phyloP scores from a whole-genome alignment of 2,113 vertebrate species.

The Microcebus jonahi region DNA sequence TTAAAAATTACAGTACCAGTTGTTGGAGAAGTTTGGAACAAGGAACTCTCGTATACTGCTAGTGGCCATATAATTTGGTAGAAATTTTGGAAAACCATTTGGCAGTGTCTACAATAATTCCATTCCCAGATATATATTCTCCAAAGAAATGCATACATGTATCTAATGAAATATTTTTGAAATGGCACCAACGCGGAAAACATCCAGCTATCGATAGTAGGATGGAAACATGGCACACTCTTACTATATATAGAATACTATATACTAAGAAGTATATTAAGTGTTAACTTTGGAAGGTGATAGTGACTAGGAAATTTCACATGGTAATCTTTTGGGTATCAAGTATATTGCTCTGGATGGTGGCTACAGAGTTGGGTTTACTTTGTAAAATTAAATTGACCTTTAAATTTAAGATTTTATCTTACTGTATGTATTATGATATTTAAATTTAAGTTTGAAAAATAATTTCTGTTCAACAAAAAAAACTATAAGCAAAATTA shows the following conservation, averaged over 20 bases:
- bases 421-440: not conserved
- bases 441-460: not conserved
- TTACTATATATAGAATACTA: not conserved
- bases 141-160: not conserved
- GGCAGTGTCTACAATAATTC: not conserved
- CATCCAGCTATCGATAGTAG: not conserved
- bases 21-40: not conserved
- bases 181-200: not conserved
- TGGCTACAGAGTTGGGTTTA: not conserved
- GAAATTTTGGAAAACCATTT: conserved; percentile 3
- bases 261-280: too few relatives aligned
- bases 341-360: not conserved
- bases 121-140: not conserved
- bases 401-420: not conserved
- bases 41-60: not conserved
- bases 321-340: not conserved
- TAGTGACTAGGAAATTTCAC: not conserved
- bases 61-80: not conserved
- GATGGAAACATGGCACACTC: not conserved
- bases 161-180: not conserved
- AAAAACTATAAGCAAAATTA: not conserved
- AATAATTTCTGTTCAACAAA: not conserved
- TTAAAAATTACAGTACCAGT: not conserved
- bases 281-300: not conserved
- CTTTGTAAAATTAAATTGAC: not conserved